Evolutionary conservation across 2,888 invertebrate species (phyloP).

Genomic region (Yponomeuta sedellus): DNA sequence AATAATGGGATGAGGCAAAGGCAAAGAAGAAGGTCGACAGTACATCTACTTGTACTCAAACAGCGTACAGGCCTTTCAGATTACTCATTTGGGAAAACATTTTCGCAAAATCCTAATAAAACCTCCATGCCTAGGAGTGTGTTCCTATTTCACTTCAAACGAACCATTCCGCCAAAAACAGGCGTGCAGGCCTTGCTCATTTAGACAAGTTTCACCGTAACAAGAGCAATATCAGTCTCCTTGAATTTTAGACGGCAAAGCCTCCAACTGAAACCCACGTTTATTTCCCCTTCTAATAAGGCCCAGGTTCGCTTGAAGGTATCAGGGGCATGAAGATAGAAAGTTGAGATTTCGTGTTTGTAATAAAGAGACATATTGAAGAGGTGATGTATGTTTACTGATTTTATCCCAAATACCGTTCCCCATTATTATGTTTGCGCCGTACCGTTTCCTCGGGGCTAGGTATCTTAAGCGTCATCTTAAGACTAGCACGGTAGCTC

Average conservation of each 20-base stretch:
- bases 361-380: constrained; percentile 19
- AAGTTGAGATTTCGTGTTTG: constrained; percentile 13
- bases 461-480: not conserved
- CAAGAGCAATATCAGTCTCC: not conserved
- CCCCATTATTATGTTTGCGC: constrained; percentile 19
- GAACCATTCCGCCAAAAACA: not conserved
- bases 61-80: too few relatives aligned
- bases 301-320: not conserved
- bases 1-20: too few relatives aligned
- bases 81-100: too few relatives aligned
- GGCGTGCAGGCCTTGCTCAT: not conserved
- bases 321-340: not conserved
- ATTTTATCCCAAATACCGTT: constrained; percentile 19
- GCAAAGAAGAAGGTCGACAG: too few relatives aligned
- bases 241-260: not conserved
- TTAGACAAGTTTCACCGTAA: constrained; percentile 12
- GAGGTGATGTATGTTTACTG: constrained; percentile 17
- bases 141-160: not conserved
- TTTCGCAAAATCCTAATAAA: too few relatives aligned
- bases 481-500: too few relatives aligned
- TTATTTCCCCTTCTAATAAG: not conserved
- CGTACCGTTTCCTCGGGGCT: constrained; percentile 3
- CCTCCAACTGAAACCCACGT: not conserved
- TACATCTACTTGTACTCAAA: too few relatives aligned
- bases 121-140: not conserved